Base-by-base conservation (phyloP, 2,113 vertebrate species). In the Ctenodactylus gundi region DNA sequence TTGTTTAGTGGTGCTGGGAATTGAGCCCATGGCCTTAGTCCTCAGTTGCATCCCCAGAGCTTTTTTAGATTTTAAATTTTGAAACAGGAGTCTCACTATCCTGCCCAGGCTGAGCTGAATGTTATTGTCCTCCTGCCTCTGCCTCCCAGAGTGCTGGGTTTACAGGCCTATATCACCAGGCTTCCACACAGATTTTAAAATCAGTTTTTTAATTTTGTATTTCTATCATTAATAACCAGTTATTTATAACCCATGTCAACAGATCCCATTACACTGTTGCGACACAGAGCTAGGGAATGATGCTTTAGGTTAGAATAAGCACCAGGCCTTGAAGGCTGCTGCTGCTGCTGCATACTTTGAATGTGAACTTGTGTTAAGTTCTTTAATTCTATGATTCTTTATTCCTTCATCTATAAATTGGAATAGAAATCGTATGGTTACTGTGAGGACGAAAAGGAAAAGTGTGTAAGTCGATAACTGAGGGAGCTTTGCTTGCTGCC, bases 291-390 rank as follows among this genome's bases (percentile, higher is more conserved):
- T 82, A 73, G 60, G 25, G 18, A 58, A 21, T 55, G 17, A 57
- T 64, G n/a, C 60, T 92, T 81, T 64, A 60, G 23, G 20, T 85
- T 81, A 85, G n/a, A 67, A 58, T 90, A 72, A 93, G 57, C 72
- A 67, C 39, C 1, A 12, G 36, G 39, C 68, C 80, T 85, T 72
- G 41, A 78, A 73, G 70, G 27, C 31, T 68, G n/a, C 39, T 92
- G 13, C 39, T 92, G 13, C 44, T 85, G 6, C 55, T 44, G 51
- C 13, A 25, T 58, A 23, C 31, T 57, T 31, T 73, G 12, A 58
- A 55, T 91, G 12, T 44, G 44, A 53, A 15, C 4, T 55, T 44
- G 46, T 31, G 17, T 82, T 4, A 65, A 5, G 12, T 57, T 70
- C 18, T 88, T 72, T n/a, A 53, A n/a, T 10, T 51, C 8, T 39